Evolutionary conservation across 2,888 invertebrate species (phyloP).

Genomic region (Lasioglossum villosulum): DNA sequence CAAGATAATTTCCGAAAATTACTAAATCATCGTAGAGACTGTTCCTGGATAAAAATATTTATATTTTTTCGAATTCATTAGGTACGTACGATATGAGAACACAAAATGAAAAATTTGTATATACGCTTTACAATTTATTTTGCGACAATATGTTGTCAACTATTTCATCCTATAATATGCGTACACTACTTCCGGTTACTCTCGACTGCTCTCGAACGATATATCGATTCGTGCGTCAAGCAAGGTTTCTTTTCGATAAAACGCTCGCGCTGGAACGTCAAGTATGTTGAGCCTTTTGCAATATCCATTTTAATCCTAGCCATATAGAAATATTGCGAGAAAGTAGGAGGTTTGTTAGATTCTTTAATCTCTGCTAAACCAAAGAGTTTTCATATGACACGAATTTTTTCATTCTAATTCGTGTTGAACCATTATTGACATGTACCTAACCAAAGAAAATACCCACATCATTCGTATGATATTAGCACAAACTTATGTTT

Average conservation of each 20-base stretch:
- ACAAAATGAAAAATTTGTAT: neutral
- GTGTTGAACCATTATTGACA: conserved; percentile 11
- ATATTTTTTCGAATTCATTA: neutral
- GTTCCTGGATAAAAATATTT: neutral
- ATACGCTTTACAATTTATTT: neutral
- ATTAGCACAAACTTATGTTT: neutral
- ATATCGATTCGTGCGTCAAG: conserved; percentile 44
- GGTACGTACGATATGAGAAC: neutral
- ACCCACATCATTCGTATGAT: neutral
- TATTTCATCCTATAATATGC: neutral
- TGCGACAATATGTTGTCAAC: conserved; percentile 3
- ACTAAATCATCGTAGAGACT: neutral
- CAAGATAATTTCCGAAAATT: neutral
- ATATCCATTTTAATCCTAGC: conserved; percentile 73
- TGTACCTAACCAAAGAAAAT: conserved; percentile 29
- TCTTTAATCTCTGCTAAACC: conserved; percentile 37
- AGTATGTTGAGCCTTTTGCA: conserved; percentile 54
- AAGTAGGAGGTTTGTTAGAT: conserved; percentile 61
- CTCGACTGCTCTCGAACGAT: conserved; percentile 41
- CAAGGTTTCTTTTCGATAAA: conserved; percentile 58
- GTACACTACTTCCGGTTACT: conserved; percentile 42
- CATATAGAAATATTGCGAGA: conserved; percentile 57
- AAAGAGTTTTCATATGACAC: conserved; percentile 28
- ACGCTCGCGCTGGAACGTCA: conserved; percentile 41
- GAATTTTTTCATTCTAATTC: conserved; percentile 39